phyloP scores from a whole-genome alignment of 2,113 vertebrate species.

The Laticauda colubrina region DNA sequence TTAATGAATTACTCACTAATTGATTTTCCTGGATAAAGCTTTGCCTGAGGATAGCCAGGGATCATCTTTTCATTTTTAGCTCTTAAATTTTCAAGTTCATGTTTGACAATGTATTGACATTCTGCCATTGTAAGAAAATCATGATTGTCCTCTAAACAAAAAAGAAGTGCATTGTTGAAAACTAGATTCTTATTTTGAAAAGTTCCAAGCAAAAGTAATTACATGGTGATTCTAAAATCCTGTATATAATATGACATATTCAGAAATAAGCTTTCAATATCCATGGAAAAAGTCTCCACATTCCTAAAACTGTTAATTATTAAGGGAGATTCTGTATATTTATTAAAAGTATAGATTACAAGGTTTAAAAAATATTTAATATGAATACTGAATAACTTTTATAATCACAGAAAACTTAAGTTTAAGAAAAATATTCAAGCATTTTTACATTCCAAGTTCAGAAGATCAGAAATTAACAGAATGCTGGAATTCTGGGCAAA shows the following conservation, averaged over 20 bases:
- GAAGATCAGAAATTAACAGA: background rate
- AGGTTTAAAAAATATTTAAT: constrained; percentile 7
- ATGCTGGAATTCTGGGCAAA: background rate
- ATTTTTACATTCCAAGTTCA: constrained; percentile 11
- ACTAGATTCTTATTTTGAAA: constrained; percentile 19
- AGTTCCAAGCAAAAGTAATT: background rate
- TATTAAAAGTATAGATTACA: background rate
- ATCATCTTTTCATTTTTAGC: constrained; percentile 87
- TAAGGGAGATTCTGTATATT: background rate
- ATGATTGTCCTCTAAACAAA: constrained; percentile 82
- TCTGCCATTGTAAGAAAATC: constrained; percentile 90
- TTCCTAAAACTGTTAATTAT: background rate
- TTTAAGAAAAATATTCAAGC: background rate
- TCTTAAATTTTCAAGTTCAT: constrained; percentile 92
- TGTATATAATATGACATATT: background rate
- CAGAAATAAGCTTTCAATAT: background rate
- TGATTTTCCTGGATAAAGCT: constrained; percentile 95
- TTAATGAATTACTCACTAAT: constrained; percentile 76
- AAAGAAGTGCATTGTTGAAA: constrained; percentile 30
- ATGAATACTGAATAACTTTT: constrained; percentile 1
- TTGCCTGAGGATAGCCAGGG: constrained; percentile 86
- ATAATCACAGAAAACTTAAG: background rate
- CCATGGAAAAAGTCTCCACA: background rate
- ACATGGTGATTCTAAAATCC: background rate
- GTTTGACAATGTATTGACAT: constrained; percentile 93